Conservation (phyloP, 2,888 invertebrate species). For the Macaria liturata region DNA sequence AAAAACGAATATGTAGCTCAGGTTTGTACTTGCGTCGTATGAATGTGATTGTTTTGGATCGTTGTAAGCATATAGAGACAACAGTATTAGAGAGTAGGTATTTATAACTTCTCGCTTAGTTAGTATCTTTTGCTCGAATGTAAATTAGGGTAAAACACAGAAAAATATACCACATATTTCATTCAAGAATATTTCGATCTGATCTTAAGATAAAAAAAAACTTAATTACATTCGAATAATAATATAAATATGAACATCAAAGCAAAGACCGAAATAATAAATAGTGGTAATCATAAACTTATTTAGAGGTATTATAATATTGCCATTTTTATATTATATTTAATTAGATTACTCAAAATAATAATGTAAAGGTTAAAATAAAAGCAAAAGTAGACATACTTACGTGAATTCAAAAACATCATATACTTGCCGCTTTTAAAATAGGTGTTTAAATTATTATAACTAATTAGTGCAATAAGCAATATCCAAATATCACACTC, state of each 20-base stretch:
- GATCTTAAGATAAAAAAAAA: no score
- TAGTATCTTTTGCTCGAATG: slow-evolving; percentile 30
- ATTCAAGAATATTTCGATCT: no score
- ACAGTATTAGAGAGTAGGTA: slow-evolving; percentile 69
- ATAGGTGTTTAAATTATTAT: slow-evolving; percentile 14
- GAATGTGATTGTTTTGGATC: slow-evolving; percentile 62
- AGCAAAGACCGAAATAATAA: slow-evolving; percentile 1
- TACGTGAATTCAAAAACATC: slow-evolving; percentile 2
- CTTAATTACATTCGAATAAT: no score
- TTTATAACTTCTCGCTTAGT: slow-evolving; percentile 50
- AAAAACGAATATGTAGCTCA: slow-evolving; percentile 33
- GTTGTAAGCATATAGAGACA: slow-evolving; percentile 62
- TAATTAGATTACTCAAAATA: no score
- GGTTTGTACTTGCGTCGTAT: slow-evolving; percentile 43
- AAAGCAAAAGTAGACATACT: slow-evolving; percentile 6
- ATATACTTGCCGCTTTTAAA: slow-evolving; percentile 17
- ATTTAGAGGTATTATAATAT: no score
- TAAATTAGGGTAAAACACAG: neutral
- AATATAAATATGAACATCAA: slow-evolving; percentile 2
- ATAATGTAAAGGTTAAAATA: slow-evolving; percentile 1
- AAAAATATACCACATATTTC: no score
- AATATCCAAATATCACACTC: slow-evolving; percentile 41
- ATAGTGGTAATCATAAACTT: no score
- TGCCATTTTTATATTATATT: no score
- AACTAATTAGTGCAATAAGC: slow-evolving; percentile 47